Evolutionary conservation across 1,140 invertebrate species (phyloP), one percentile per base, ranked within the genome.

Genomic region (Sipha flava): DNA sequence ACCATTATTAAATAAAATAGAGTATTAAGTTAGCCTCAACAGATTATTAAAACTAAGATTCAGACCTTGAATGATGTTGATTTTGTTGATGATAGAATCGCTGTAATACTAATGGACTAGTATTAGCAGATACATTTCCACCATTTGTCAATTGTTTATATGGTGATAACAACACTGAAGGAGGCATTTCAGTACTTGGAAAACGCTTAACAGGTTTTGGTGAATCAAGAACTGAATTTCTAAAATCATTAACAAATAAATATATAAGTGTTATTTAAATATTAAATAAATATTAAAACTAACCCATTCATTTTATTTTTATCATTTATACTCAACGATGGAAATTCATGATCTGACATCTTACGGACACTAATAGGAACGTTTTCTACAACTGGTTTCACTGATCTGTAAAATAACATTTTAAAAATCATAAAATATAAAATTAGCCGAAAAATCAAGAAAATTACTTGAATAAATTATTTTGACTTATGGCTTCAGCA

Each of bases 21-120:
- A n/a, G n/a, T n/a, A n/a, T n/a, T n/a, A n/a, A n/a, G n/a, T 1
- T 5, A 23, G 14, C 26, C 12, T 26, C 23, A 57, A 57, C 3
- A 14, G 6, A 29, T 14, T 12, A 37, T 47, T 59, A 43, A 45
- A 0, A 45, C 10, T 70, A 68, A n/a, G n/a, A n/a, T 45, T 45
- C 29, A 45, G 23, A 57, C 62, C 52, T 80, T 62, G 57, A 70
- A 45, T 68, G 62, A 59, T 82, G 85, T 83, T 90, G 89, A 79
- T 89, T 88, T 81, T 88, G 89, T 82, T 90, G 89, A 83, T 90
- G 89, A 83, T 88, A 88, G 84, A 89, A 90, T 82, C 89, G 84
- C 83, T 90, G 89, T 72, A 90, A 84, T 18, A 90, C 87, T 83
- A 90, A 88, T 9, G 89, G 89, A 85, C 89, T 90, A n/a, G 88